Base-by-base conservation (phyloP, 2,113 vertebrate species). In the Hyaena hyaena region DNA sequence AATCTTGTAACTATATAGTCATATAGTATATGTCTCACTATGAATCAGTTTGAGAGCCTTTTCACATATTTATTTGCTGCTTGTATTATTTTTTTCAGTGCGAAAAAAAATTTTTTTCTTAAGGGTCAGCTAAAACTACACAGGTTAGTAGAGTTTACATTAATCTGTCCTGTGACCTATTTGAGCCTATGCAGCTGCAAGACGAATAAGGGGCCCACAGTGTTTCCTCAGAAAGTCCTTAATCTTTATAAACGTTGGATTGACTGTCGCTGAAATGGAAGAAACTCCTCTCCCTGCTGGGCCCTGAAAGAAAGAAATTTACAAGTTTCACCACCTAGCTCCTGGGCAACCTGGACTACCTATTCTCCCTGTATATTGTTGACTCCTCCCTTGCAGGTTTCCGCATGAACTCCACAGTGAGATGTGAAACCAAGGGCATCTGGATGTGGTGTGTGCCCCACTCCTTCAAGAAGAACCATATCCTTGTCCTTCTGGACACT, bases 341-440 rank as follows among this genome's bases (percentile, higher is more conserved):
- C 0, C 0, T 24, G 24, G 12, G 39, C 15, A n/a, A 16, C 48
- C 61, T 79, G 55, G 8, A 65, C 45, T 73, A 2, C 31, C 26
- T 79, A 14, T 15, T 24, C 0, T 50, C 33, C 63, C 28, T 68
- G 0, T 39, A 9, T 7, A 6, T 8, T 53, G 33, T 43, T 23
- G 9, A 53, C 66, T 66, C 24, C 9, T 77, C 48, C 8, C 43
- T 39, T 17, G n/a, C 63, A 98, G 98, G 97, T 7, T 98, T 98
- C 82, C 79, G 81, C 10, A 83, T 98, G 33, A 98, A 96, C 7
- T 76, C 96, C 58, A 97, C 97, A 0, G 68, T 98, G 6, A 74
- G 97, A 88, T 97, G 97, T 7, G 71, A 96, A 58, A 98, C 98
- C 76, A 98, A 98, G 45, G 98, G 98, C 74, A 77, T 77, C 43